phyloP scores from a whole-genome alignment of 2,888 invertebrate genomes.

The Lochmaea capreae region DNA sequence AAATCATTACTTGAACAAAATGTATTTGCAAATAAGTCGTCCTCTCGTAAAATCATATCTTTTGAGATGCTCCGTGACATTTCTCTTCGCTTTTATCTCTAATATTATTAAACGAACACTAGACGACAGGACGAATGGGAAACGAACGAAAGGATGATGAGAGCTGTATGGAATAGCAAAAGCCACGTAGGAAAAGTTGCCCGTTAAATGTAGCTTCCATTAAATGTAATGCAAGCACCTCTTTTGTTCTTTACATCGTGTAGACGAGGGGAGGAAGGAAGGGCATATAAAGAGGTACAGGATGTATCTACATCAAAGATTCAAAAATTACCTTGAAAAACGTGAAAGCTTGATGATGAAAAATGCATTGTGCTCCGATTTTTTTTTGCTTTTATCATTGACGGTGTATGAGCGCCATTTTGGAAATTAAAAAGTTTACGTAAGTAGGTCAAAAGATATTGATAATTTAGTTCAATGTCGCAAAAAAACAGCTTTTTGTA shows the following conservation, averaged over 20 bases:
- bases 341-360: background rate
- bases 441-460: background rate
- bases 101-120: conserved; percentile 6
- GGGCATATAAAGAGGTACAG: background rate
- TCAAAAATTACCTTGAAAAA: conserved; percentile 2
- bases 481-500: no score
- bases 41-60: background rate
- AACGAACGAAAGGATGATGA: conserved; percentile 5
- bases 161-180: conserved; percentile 19
- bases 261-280: background rate
- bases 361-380: background rate
- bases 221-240: conserved; percentile 28
- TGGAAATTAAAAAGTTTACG: background rate
- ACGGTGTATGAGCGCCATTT: background rate
- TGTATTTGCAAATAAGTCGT: background rate
- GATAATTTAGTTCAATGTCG: no score
- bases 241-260: conserved; percentile 17
- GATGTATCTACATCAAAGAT: conserved; percentile 8
- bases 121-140: background rate
- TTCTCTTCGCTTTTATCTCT: background rate
- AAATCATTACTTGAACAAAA: background rate
- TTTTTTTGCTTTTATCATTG: background rate
- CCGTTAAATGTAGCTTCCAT: conserved; percentile 27
- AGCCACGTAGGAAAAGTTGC: conserved; percentile 9
- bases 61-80: background rate